Conservation (phyloP, 2,888 invertebrate genomes). For the Helicoverpa assulta region DNA sequence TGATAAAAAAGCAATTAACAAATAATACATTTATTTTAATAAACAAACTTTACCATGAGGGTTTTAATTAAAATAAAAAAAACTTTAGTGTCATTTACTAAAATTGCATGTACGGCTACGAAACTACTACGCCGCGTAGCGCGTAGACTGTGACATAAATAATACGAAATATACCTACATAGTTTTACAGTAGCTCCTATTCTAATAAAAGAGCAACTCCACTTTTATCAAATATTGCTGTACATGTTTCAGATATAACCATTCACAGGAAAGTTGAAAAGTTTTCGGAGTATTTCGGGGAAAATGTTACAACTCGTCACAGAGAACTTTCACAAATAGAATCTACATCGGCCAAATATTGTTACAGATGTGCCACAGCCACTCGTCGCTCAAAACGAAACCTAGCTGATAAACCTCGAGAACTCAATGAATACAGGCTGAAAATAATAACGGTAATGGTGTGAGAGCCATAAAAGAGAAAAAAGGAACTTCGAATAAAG, state of each 20-base stretch:
- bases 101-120: neutral
- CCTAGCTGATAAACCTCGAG: conserved; percentile 42
- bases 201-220: neutral
- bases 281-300: neutral
- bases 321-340: conserved; percentile 1
- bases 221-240: too few relatives aligned
- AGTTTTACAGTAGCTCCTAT: neutral
- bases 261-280: too few relatives aligned
- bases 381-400: conserved; percentile 22
- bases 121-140: conserved; percentile 15
- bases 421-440: conserved; percentile 58
- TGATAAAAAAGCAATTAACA: too few relatives aligned
- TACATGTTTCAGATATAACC: too few relatives aligned
- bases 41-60: too few relatives aligned
- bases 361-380: conserved; percentile 52
- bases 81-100: neutral
- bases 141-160: conserved; percentile 17
- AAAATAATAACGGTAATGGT: conserved; percentile 47
- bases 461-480: conserved; percentile 35
- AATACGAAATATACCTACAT: neutral
- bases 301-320: too few relatives aligned
- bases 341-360: conserved; percentile 29
- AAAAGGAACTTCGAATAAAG: conserved; percentile 33
- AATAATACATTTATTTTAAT: too few relatives aligned
- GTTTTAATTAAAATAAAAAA: too few relatives aligned